Evolutionary conservation across 2,113 vertebrate species (phyloP).

Genomic region (Cyprinodon variegatus): DNA sequence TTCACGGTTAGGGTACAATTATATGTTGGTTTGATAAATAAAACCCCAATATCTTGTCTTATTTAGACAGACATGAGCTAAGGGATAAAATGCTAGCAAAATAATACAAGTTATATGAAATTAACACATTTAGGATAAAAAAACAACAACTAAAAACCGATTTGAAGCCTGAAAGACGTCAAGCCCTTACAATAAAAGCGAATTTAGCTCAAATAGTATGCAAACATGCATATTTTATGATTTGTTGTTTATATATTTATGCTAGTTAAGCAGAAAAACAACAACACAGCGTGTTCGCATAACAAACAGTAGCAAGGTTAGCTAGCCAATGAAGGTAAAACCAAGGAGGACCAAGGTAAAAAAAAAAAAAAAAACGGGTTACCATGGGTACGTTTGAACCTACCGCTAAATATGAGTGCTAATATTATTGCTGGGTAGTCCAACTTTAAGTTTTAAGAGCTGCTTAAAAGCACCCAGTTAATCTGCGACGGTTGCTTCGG

Average conservation of each 20-base stretch:
- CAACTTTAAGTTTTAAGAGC: too few species aligned
- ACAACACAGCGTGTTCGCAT: not conserved
- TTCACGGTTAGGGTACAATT: too few species aligned
- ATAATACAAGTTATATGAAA: not conserved
- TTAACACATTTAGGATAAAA: not conserved
- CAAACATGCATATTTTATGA: not conserved
- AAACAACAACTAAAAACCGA: not conserved
- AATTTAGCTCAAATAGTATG: not conserved
- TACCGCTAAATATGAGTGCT: not conserved
- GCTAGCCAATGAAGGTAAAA: not conserved
- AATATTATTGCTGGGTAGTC: not conserved
- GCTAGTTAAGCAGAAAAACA: not conserved
- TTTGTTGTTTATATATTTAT: not conserved
- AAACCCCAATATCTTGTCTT: not conserved
- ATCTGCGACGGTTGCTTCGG: not conserved
- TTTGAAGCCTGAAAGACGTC: not conserved
- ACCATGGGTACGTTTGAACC: not conserved
- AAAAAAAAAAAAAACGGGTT: not conserved
- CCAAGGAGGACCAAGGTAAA: not conserved
- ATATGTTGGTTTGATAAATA: not conserved
- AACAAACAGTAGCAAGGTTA: not conserved
- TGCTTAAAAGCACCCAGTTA: too few species aligned
- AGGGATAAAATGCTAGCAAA: not conserved
- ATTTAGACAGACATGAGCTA: not conserved
- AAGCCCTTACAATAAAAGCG: not conserved